Base-by-base conservation (phyloP, 2,888 invertebrate genomes). In the Artemia sp. region DNA sequence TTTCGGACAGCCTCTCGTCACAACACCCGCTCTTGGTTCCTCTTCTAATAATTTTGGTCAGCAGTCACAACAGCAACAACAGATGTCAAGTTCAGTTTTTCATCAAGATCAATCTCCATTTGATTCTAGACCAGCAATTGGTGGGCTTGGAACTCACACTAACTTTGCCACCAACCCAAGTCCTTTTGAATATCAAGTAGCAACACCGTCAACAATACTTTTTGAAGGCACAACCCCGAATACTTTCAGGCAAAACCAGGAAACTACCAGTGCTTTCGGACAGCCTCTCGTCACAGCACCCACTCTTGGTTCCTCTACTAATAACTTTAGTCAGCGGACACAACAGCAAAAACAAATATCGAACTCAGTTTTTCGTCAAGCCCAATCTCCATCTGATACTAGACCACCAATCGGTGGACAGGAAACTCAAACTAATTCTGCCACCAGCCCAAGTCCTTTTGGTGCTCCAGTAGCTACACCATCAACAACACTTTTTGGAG, bases 1-100 rank as follows among this genome's bases (percentile, higher is more conserved):
- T 0, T 86, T 86, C 76, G 84, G 85, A 12, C 83, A 87, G 0
- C 83, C 86, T 0, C 89, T 89, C 78, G 89, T 89, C 0, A 83
- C 84, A 51, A 77, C 80, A 1, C 71, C 73, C 64, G 77, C 94
- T 0, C 94, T 94, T 78, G 92, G 92, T 75, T 92, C 11, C 14
- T 19, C 11, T 58, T 10, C 11, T 38, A 24, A 70, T 71, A 38
- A 69, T 24, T 70, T 74, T 75, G 19, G 72, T 74, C 38, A 38
- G 38, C 38, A 38, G 6, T 6, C 38, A 38, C 38, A 5, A 38
- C 38, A 38, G 38, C 38, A 38, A 38, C 38, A 38, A 38, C 38
- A 38, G 3, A 38, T 38, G 38, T 38, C 38, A 5, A 38, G 38
- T 38, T 38, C 38, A 38, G 38, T 38, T 38, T 38, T 6, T 38